Evolutionary conservation across 2,113 vertebrate genomes (phyloP), one percentile per base, ranked within the genome.

Genomic region (Lepus americanus): DNA sequence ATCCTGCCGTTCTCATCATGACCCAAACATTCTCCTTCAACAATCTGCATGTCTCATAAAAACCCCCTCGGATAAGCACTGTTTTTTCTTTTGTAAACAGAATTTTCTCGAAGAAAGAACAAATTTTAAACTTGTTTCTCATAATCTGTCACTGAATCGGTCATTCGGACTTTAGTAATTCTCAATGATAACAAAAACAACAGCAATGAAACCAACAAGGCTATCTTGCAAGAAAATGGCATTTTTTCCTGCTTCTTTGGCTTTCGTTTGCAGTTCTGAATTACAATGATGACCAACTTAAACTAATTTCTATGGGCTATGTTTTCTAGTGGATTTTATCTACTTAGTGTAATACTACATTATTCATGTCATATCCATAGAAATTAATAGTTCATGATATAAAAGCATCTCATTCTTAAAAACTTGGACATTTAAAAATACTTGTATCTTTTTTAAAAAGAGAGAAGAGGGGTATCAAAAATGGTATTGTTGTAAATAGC

Each of bases 31-130:
- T 12, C 11, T 2, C 49, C 53, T 69, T 70, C 51, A 53, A 29
- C n/a, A 20, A 69, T 31, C 31, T 20, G 1, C 55, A 16, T 61
- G 74, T 39, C 13, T 82, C 64, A 23, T 20, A 44, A 67, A 79
- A 92, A 78, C 16, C 33, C 27, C 64, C 16, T 5, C 49, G 31
- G n/a, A 14, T 1, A 13, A 64, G 9, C 33, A 25, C 44, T 59
- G 55, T 78, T 69, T 63, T 78, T 90, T 80, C 66, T 76, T 67
- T 61, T 39, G 19, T 17, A 86, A 49, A 39, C 55, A 51, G 4
- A 92, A 63, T 66, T 76, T 92, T 93, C 59, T 92, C 84, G 64
- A 84, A 90, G 87, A 79, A 22, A 73, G 33, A 88, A 67, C 29
- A 73, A 70, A 89, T 44, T 67, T 36, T 76, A 67, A 89, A 83